These are phyloP conservation scores for Pseudococcus longispinus DNA, from an alignment of 2,888 invertebrate genomes.

Conservation along the genomic window DNA sequence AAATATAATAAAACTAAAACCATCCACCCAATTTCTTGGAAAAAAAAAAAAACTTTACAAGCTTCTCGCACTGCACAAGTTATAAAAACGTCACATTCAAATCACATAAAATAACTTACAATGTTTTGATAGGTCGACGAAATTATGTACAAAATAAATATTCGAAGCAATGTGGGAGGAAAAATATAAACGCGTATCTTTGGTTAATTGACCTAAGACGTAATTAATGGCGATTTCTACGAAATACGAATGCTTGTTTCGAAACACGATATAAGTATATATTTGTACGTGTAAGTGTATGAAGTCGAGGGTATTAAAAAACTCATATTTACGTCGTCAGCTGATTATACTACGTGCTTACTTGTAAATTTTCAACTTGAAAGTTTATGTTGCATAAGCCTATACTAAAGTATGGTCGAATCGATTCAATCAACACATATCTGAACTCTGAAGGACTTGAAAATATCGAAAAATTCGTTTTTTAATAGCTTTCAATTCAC, in stretches of 20 bases:
- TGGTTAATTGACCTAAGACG: not conserved
- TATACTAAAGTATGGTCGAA: too few species aligned
- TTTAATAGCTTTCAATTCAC: too few species aligned
- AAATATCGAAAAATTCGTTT: too few species aligned
- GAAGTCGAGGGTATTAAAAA: too few species aligned
- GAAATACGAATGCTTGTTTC: not conserved
- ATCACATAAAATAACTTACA: not conserved
- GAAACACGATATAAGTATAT: not conserved
- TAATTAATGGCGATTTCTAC: not conserved
- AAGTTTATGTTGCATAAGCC: too few species aligned
- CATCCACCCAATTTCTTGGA: not conserved
- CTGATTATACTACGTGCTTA: too few species aligned
- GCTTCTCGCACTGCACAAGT: not conserved
- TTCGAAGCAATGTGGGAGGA: not conserved
- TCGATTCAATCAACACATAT: too few species aligned
- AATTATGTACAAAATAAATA: not conserved
- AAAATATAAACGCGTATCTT: not conserved
- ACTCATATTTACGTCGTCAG: too few species aligned
- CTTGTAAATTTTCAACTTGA: too few species aligned
- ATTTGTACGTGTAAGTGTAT: too few species aligned
- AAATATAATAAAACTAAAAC: not conserved
- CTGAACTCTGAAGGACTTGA: too few species aligned
- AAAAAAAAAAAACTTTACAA: not conserved
- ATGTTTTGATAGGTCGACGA: slow-evolving; percentile 12
- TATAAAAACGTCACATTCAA: not conserved